These are phyloP conservation scores for Cyclargus thomasi DNA, from an alignment of 1,140 invertebrate species.

Conservation along the genomic window DNA sequence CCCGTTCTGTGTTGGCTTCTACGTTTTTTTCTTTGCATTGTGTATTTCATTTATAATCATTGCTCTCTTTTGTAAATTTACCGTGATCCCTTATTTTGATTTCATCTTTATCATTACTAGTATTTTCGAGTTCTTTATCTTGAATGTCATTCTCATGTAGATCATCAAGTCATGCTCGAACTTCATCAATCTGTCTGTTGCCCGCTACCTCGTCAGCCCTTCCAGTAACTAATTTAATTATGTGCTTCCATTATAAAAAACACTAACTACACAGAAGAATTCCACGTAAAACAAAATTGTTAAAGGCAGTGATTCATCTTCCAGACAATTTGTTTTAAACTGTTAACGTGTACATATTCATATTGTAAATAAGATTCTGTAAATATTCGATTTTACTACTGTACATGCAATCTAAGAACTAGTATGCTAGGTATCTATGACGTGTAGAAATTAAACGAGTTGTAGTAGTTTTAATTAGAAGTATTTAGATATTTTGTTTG, in stretches of 20 bases:
- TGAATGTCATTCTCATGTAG: not conserved
- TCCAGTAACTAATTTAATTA: not conserved
- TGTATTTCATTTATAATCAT: not conserved
- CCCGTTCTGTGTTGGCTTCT: not conserved
- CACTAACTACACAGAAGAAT: not conserved
- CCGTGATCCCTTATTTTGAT: not conserved
- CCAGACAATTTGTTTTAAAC: not conserved
- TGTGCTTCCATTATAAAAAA: not conserved
- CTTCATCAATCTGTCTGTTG: conserved; percentile 2
- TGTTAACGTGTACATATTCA: not conserved
- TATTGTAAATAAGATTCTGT: not conserved
- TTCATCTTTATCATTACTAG: not conserved
- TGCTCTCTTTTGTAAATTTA: not conserved
- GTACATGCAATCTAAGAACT: not conserved
- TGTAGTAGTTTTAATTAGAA: not conserved
- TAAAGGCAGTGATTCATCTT: not conserved
- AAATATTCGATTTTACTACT: not conserved
- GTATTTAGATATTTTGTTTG: not conserved
- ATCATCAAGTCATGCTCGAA: not conserved
- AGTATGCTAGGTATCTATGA: not conserved
- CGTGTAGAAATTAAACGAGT: not conserved
- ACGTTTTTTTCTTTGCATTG: not conserved
- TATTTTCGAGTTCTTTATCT: not conserved
- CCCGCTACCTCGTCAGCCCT: conserved; percentile 8
- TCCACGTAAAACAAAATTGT: not conserved